These are phyloP conservation scores for Aelia acuminata DNA, from an alignment of 2,888 invertebrate genomes.

Conservation along the genomic window DNA sequence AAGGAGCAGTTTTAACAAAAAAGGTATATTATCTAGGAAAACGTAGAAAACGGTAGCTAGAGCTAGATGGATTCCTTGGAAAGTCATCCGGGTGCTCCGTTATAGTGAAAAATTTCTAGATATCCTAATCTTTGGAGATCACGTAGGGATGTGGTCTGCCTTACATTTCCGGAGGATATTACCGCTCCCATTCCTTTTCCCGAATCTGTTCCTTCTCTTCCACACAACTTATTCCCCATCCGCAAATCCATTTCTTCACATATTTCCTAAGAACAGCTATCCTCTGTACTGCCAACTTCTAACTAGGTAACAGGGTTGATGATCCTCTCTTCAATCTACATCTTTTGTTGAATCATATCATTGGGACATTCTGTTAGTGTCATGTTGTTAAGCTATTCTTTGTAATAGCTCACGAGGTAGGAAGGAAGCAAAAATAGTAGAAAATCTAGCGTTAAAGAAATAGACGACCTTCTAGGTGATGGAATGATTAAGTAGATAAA, in stretches of 20 bases:
- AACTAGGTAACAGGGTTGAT: constrained; percentile 33
- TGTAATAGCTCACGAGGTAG: no score
- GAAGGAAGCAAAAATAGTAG: no score
- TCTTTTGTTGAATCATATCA: no score
- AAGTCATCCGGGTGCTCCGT: constrained; percentile 40
- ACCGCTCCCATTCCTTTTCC: constrained; percentile 43
- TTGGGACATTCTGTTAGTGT: no score
- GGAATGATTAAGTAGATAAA: no score
- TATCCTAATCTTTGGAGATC: constrained; percentile 53
- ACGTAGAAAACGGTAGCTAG: constrained; percentile 28
- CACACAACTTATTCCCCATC: constrained; percentile 49
- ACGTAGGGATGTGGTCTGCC: constrained; percentile 55
- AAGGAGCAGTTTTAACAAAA: constrained; percentile 14
- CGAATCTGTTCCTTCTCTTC: constrained; percentile 51
- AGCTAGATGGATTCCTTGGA: constrained; percentile 35
- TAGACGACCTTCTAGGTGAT: no score
- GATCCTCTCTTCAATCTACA: background rate
- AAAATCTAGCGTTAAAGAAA: no score
- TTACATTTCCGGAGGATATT: constrained; percentile 51
- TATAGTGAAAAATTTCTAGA: constrained; percentile 55
- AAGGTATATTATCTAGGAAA: constrained; percentile 37
- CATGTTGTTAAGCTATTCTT: no score
- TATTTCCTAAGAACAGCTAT: constrained; percentile 40
- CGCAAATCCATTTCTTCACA: constrained; percentile 43
- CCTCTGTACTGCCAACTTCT: background rate